phyloP scores from a whole-genome alignment of 2,797 vertebrate genomes.

The Microctenopoma stevenorrisi region DNA sequence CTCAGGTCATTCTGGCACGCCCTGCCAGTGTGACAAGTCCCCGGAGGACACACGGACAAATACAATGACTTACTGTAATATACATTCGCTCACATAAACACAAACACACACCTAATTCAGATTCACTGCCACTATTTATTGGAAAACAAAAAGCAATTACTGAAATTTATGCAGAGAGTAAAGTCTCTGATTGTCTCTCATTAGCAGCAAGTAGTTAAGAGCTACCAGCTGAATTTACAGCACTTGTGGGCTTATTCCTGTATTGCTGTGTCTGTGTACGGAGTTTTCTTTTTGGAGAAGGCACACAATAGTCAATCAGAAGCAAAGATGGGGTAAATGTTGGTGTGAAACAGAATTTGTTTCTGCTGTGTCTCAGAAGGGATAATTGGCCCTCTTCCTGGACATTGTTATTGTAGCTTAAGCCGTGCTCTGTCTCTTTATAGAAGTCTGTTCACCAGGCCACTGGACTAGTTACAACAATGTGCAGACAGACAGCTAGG shows the following conservation, averaged over 20 bases:
- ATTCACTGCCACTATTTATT: constrained; percentile 57
- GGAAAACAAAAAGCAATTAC: constrained; percentile 79
- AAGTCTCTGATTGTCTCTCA: constrained; percentile 74
- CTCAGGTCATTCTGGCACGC: constrained; percentile 47
- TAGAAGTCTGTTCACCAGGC: constrained; percentile 39
- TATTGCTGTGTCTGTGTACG: constrained; percentile 21
- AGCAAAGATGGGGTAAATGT: constrained; percentile 51
- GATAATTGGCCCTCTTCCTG: constrained; percentile 66
- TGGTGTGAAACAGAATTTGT: constrained; percentile 65
- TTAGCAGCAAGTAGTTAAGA: constrained; percentile 74
- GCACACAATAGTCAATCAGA: constrained; percentile 51
- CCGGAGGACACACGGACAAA: constrained; percentile 16
- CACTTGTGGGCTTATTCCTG: constrained; percentile 33
- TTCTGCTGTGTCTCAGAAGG: constrained; percentile 57
- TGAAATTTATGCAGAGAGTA: constrained; percentile 71
- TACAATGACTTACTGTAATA: constrained; percentile 1
- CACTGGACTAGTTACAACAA: constrained; percentile 44
- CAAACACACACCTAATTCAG: constrained; percentile 50
- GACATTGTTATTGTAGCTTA: constrained; percentile 57
- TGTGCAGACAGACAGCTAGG: constrained; percentile 21
- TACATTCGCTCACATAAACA: constrained; percentile 5
- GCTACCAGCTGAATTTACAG: constrained; percentile 55
- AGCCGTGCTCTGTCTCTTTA: constrained; percentile 45
- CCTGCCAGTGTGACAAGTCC: constrained; percentile 40
- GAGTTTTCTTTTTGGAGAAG: constrained; percentile 48